Conservation (phyloP, 2,797 vertebrate genomes). For the Gadopsis marmoratus region DNA sequence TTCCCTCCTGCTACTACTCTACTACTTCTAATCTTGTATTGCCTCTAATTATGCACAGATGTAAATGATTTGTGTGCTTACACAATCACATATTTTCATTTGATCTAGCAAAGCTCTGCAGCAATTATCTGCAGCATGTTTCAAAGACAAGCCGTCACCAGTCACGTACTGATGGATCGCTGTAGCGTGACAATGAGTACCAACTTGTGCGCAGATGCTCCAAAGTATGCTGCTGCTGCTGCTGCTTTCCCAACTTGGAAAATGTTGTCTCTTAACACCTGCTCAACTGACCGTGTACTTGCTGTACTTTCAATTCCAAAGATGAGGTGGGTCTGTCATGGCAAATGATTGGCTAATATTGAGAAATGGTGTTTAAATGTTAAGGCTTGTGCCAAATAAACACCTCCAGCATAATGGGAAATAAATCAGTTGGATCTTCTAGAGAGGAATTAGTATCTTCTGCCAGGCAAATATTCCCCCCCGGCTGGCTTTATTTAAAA, state of each 20-base stretch:
- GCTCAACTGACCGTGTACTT: background rate
- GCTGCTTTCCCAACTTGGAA: background rate
- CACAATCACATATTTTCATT: background rate
- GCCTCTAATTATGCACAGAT: conserved; percentile 16
- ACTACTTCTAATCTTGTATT: background rate
- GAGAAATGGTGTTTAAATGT: conserved; percentile 12
- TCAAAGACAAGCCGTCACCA: background rate
- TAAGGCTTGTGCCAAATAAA: background rate
- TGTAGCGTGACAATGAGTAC: background rate
- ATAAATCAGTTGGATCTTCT: conserved; percentile 9
- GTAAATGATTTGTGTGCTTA: background rate
- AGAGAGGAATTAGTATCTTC: background rate
- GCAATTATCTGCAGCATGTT: background rate
- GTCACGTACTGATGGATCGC: background rate
- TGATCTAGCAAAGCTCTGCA: background rate
- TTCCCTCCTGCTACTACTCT: background rate
- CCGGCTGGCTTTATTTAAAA: background rate
- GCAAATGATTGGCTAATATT: background rate
- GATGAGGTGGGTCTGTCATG: background rate
- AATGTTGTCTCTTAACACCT: background rate
- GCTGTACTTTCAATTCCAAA: background rate
- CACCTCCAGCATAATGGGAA: conserved; percentile 1
- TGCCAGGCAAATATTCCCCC: conserved; percentile 8
- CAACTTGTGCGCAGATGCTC: background rate
- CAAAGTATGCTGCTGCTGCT: background rate